Percentiles rank a stretch among this genome's conserved stretches.
Conservation (phyloP, 1,140 invertebrate species). For the Rhyacophila brunnea region DNA sequence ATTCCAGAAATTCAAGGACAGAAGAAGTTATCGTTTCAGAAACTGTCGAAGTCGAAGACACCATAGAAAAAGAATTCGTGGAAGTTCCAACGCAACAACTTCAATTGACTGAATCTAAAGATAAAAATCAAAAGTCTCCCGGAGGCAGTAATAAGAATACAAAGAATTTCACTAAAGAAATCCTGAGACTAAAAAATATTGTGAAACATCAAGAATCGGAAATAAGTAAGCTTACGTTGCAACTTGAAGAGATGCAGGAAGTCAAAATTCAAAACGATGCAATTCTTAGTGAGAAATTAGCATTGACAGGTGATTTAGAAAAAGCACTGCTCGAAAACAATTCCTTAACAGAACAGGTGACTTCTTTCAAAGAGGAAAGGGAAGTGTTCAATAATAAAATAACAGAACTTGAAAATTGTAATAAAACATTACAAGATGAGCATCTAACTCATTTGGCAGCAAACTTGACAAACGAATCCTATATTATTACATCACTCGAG, state of each 20-base stretch:
- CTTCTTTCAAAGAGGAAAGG: conserved; percentile 11
- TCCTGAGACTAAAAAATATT: conserved; percentile 49
- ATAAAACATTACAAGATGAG: conserved; percentile 14
- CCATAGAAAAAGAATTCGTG: conserved; percentile 45
- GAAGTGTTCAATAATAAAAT: conserved; percentile 6
- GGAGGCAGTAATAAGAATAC: conserved; percentile 42
- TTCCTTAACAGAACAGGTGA: conserved; percentile 9
- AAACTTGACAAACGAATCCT: conserved; percentile 47
- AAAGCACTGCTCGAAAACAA: conserved; percentile 13
- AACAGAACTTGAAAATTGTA: conserved; percentile 17
- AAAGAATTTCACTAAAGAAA: conserved; percentile 54
- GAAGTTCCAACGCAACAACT: conserved; percentile 27
- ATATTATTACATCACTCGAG: conserved; percentile 38
- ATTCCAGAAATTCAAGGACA: conserved; percentile 17
- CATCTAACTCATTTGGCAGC: conserved; percentile 44
- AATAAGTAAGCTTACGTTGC: conserved; percentile 40
- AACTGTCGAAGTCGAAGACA: conserved; percentile 23
- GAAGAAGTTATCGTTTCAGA: conserved; percentile 18
- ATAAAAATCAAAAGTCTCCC: not conserved
- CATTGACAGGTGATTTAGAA: conserved; percentile 13
- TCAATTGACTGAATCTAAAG: conserved; percentile 44
- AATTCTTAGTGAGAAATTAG: conserved; percentile 10
- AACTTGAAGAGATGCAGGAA: conserved; percentile 34
- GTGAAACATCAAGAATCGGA: conserved; percentile 57
- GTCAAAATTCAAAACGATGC: conserved; percentile 30